Percentiles rank a stretch among this genome's conserved stretches.
phyloP scores from a whole-genome alignment of 1,140 invertebrate genomes.

The Drosophila nasuta region DNA sequence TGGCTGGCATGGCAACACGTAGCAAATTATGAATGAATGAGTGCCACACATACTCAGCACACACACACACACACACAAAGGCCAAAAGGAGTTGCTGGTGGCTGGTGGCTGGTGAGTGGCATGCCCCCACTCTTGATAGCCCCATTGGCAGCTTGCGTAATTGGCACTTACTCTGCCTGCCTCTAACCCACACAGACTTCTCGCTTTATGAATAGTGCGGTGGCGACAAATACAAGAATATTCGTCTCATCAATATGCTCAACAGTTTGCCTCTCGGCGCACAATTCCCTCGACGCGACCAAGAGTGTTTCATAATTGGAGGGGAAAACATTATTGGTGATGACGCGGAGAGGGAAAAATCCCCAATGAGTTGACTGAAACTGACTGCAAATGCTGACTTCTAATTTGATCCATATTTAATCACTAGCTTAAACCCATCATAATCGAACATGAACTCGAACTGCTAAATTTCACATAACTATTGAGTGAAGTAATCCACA shows the following conservation, averaged over 20 bases:
- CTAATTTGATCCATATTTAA: slow-evolving; percentile 1
- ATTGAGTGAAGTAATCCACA: no score
- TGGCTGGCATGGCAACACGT: slow-evolving; percentile 65
- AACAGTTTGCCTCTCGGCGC: slow-evolving; percentile 23
- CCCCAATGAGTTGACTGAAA: background rate
- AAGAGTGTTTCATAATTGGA: slow-evolving; percentile 22
- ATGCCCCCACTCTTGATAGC: slow-evolving; percentile 20
- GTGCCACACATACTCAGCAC: slow-evolving; percentile 22
- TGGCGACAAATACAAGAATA: slow-evolving; percentile 32
- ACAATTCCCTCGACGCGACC: slow-evolving; percentile 9
- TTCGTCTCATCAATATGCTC: slow-evolving; percentile 43
- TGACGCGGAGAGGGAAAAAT: background rate
- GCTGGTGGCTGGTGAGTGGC: background rate
- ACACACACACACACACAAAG: background rate
- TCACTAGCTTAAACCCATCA: background rate
- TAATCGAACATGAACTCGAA: background rate
- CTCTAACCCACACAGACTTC: background rate
- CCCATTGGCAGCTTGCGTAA: slow-evolving; percentile 66
- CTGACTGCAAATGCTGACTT: background rate
- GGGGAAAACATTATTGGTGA: slow-evolving; percentile 1
- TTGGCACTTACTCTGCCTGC: slow-evolving; percentile 59
- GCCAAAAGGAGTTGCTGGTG: slow-evolving; percentile 13
- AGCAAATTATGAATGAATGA: slow-evolving; percentile 82
- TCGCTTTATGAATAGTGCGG: slow-evolving; percentile 12
- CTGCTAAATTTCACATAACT: no score